Conservation (phyloP, 2,113 vertebrate genomes). For the Struthio camelus region DNA sequence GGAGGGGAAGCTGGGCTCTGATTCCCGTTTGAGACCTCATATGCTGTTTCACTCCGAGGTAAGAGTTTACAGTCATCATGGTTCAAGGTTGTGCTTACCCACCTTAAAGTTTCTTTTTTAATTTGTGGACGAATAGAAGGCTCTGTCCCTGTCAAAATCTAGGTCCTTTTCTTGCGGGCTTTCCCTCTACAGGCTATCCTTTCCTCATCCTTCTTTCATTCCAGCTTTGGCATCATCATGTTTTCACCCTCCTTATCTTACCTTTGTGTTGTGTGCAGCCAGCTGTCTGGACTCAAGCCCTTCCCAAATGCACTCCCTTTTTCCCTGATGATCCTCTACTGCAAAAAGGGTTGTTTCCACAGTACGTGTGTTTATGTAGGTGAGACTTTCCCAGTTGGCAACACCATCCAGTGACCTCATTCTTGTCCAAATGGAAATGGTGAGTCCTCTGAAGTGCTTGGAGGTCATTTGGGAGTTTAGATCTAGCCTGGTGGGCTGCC, state of each 20-base stretch:
- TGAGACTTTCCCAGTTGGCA: background rate
- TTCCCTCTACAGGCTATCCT: background rate
- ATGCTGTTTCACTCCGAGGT: background rate
- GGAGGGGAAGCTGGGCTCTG: background rate
- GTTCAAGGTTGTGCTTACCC: background rate
- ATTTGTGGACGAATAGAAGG: background rate
- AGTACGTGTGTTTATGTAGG: background rate
- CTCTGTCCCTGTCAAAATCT: background rate
- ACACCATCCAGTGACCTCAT: background rate
- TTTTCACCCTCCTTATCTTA: background rate
- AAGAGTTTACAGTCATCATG: background rate
- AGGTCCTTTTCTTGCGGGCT: fast-evolving
- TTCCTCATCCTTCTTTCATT: background rate
- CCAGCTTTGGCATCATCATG: background rate
- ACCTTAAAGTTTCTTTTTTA: background rate
- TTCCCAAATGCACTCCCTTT: background rate
- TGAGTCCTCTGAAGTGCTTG: background rate
- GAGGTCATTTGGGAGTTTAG: background rate
- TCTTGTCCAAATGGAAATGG: background rate
- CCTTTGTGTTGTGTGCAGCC: background rate
- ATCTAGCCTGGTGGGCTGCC: background rate
- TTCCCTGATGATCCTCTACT: background rate
- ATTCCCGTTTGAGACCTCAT: background rate
- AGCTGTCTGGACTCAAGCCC: background rate
- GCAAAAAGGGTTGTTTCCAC: background rate